These are phyloP conservation scores for Aphelocoma californica DNA, from an alignment of 2,797 vertebrate genomes.

Conservation along the genomic window DNA sequence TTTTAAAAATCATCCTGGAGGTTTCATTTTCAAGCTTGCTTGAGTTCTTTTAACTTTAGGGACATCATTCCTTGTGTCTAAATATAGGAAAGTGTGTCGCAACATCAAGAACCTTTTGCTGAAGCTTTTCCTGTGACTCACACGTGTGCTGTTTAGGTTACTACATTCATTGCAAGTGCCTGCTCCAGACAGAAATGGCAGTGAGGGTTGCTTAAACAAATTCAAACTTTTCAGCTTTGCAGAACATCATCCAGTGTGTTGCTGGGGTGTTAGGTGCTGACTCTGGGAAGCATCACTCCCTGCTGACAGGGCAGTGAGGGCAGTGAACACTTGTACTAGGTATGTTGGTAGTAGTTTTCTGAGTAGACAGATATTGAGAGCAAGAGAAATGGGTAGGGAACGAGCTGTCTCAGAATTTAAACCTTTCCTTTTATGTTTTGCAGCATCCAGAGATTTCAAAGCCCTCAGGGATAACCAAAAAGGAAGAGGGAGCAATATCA, in stretches of 20 bases:
- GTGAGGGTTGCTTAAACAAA: neutral
- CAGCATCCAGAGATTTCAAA: neutral
- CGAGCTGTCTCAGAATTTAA: neutral
- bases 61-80: neutral
- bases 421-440: neutral
- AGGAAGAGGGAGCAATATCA: neutral
- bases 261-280: neutral
- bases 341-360: neutral
- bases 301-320: neutral
- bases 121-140: neutral
- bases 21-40: neutral
- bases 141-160: neutral
- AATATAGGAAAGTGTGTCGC: neutral
- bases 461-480: neutral
- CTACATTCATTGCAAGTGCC: neutral
- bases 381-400: neutral
- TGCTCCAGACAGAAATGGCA: neutral
- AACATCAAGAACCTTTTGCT: neutral
- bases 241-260: fast-evolving
- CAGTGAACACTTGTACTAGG: neutral
- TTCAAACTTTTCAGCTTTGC: neutral
- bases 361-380: neutral
- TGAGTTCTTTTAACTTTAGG: neutral
- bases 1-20: neutral
- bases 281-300: neutral